phyloP scores from a whole-genome alignment of 2,113 vertebrate genomes.

The Bostrychus sinensis region DNA sequence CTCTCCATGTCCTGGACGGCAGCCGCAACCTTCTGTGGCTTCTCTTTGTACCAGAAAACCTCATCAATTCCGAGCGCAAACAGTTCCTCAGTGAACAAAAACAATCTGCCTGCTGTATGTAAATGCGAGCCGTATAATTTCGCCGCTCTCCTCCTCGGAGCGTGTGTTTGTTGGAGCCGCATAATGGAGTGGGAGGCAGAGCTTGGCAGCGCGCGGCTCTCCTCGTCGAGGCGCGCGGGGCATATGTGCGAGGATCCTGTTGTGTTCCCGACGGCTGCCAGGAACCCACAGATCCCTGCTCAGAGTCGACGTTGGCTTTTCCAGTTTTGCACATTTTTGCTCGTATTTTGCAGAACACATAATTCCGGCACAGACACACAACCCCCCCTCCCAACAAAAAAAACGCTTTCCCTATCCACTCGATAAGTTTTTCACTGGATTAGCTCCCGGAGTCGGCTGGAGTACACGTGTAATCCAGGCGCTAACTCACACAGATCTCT shows the following conservation, averaged over 20 bases:
- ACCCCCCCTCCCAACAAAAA: too few species aligned
- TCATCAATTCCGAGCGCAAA: too few species aligned
- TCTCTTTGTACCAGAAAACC: too few species aligned
- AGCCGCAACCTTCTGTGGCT: too few species aligned
- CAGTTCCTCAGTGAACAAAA: too few species aligned
- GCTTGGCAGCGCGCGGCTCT: constrained; percentile 59
- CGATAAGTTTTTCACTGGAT: constrained; percentile 48
- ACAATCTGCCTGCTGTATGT: too few species aligned
- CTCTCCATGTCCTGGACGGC: too few species aligned
- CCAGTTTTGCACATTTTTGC: constrained; percentile 58
- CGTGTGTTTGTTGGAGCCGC: neutral
- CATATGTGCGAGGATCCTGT: constrained; percentile 71
- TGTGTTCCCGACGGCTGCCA: constrained; percentile 58
- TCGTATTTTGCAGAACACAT: constrained; percentile 58
- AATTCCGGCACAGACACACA: constrained; percentile 51
- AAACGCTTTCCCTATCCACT: constrained; percentile 16
- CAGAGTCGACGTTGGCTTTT: constrained; percentile 46
- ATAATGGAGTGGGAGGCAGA: constrained; percentile 52
- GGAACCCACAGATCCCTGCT: constrained; percentile 60
- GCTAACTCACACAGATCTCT: constrained; percentile 1
- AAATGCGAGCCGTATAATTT: too few species aligned
- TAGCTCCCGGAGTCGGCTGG: constrained; percentile 41
- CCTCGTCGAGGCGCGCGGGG: constrained; percentile 50
- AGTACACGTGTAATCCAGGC: constrained; percentile 44
- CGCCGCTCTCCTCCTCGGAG: neutral